phyloP scores from a whole-genome alignment of 2,113 vertebrate genomes.

The Daphoenositta chrysoptera region DNA sequence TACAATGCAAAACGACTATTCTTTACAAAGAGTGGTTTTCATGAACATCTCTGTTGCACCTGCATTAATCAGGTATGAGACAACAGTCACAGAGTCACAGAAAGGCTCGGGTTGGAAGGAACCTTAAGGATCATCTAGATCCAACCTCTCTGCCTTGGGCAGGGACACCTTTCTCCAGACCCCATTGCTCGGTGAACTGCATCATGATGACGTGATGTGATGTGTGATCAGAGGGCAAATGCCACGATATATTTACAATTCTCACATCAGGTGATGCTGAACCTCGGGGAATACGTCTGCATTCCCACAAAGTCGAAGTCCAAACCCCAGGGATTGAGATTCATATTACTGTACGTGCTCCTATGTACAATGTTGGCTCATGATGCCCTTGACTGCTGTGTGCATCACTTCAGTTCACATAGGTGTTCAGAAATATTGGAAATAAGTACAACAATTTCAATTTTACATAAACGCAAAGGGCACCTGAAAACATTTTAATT shows the following conservation, averaged over 20 bases:
- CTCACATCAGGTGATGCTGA: background rate
- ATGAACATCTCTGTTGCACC: background rate
- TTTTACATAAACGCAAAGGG: background rate
- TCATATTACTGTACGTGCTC: accelerated
- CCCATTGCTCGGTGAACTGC: background rate
- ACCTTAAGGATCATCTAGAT: background rate
- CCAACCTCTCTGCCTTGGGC: background rate
- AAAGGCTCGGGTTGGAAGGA: background rate
- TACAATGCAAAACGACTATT: background rate
- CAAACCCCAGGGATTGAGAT: background rate
- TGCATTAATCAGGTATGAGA: background rate
- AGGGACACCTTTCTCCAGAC: background rate
- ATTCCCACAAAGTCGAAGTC: background rate
- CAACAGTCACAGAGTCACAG: background rate
- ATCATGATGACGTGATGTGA: accelerated
- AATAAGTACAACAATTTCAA: background rate
- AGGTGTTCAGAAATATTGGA: background rate
- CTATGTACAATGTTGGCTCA: accelerated
- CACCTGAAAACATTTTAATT: background rate
- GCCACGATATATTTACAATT: background rate
- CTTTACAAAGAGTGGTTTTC: background rate
- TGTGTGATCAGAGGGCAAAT: background rate
- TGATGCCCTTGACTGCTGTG: background rate
- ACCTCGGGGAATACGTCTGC: background rate
- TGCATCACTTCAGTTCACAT: background rate